Base-by-base conservation (phyloP, 2,113 vertebrate species). In the Grallaria varia region DNA sequence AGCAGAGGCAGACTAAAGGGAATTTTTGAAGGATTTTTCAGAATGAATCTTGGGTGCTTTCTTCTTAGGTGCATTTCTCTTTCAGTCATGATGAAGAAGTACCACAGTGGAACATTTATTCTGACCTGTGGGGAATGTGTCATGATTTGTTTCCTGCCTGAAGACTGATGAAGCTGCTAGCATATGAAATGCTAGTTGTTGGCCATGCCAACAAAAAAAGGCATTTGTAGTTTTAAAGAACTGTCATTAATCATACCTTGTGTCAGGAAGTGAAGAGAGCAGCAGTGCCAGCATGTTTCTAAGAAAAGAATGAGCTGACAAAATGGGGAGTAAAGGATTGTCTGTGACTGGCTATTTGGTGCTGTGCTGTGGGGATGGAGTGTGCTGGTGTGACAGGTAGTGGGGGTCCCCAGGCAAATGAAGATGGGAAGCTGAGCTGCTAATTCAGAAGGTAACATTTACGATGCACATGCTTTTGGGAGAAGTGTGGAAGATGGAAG, bases 211-310 rank as follows among this genome's bases (percentile, higher is more conserved):
- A 80, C 75, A 93, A 80, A 92, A 92, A 94, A 86, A 14, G 56
- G 90, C 84, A 95, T 94, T 94, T 92, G 92, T 90, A 83, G 76
- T 88, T 94, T 93, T 92, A 78, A 93, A 97, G 92, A 95, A 77
- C 50, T 50, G 31, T 25, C 88, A 93, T 96, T 92, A 86, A 95
- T 95, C 95, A 90, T 42, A 35, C 27, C 50, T 88, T 0, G 0
- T 59, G 76, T 53, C 83, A 90, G 52, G 16, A n/a, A 63, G 39
- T 33, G 55, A 74, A 58, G 75, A 80, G 39, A 31, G 35, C 42
- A 63, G 72, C 76, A 50, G 35, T 31, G 68, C 76, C 75, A 80
- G 83, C 35, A 39, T 27, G 55, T 35, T 95, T 84, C 76, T 67
- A 47, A 84, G 59, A 89, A 81, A 82, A 67, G 58, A 84, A 83